phyloP scores from a whole-genome alignment of 2,888 invertebrate genomes.

The Ametastegia equiseti region DNA sequence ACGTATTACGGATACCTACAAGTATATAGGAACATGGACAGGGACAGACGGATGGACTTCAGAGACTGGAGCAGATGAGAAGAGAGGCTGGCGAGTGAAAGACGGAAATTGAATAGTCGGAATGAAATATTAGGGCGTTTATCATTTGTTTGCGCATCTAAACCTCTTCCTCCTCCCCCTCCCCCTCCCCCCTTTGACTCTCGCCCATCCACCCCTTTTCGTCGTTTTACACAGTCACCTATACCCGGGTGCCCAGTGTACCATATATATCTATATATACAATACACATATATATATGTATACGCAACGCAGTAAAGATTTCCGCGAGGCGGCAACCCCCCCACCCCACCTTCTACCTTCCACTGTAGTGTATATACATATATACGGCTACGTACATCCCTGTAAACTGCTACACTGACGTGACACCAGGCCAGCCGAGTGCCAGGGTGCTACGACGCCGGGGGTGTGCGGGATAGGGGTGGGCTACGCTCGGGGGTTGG shows the following conservation, averaged over 20 bases:
- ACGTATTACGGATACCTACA: no score
- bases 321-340: constrained; percentile 52
- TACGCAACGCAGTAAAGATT: constrained; percentile 41
- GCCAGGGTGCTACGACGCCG: constrained; percentile 63
- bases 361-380: no score
- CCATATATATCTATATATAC: no score
- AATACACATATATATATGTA: no score
- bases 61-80: background rate
- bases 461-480: constrained; percentile 55
- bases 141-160: constrained; percentile 34
- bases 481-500: constrained; percentile 60
- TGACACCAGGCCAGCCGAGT: constrained; percentile 69
- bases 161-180: background rate
- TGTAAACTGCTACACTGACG: constrained; percentile 72
- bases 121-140: constrained; percentile 65
- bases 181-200: background rate
- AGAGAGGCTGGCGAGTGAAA: constrained; percentile 28
- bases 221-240: constrained; percentile 6
- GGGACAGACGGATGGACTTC: background rate
- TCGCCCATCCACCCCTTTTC: background rate
- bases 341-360: no score
- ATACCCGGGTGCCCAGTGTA: no score
- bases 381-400: constrained; percentile 62
- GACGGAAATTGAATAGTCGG: constrained; percentile 69
- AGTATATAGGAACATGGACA: no score